phyloP scores from a whole-genome alignment of 2,888 invertebrate genomes.

The Cordilura impudica region DNA sequence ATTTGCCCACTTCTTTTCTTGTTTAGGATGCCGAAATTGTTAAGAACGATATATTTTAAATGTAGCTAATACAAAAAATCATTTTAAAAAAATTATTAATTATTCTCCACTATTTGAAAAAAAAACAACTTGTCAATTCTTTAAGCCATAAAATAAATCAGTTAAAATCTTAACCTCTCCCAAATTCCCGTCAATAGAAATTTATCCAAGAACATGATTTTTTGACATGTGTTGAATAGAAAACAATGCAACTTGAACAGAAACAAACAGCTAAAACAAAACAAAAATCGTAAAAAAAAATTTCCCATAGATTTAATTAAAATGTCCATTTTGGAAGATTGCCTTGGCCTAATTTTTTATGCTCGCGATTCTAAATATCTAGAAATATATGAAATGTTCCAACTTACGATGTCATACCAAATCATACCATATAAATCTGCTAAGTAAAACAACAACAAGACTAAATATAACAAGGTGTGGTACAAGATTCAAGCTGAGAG shows the following conservation, averaged over 20 bases:
- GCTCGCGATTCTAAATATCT: slow-evolving; percentile 41
- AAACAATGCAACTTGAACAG: slow-evolving; percentile 26
- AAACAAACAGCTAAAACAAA: slow-evolving; percentile 26
- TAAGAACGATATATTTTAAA: too few relatives aligned
- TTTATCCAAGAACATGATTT: slow-evolving; percentile 59
- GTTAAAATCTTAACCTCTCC: slow-evolving; percentile 48
- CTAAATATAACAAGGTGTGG: slow-evolving; percentile 59
- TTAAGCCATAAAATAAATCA: background rate
- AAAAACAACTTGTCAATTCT: background rate
- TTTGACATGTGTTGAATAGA: slow-evolving; percentile 56
- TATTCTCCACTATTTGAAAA: too few relatives aligned
- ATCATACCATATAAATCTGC: background rate
- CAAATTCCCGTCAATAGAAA: slow-evolving; percentile 61
- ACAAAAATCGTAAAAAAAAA: slow-evolving; percentile 34
- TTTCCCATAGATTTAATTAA: slow-evolving; percentile 63
- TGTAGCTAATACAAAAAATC: too few relatives aligned
- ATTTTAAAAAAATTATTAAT: too few relatives aligned
- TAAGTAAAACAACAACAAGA: slow-evolving; percentile 15
- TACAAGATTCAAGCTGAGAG: slow-evolving; percentile 53
- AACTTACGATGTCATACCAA: background rate
- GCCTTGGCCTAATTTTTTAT: slow-evolving; percentile 63
- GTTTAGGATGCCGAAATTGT: too few relatives aligned
- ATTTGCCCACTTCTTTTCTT: too few relatives aligned
- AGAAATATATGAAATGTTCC: slow-evolving; percentile 21
- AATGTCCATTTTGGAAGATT: slow-evolving; percentile 63